Percentiles rank a stretch among this genome's conserved stretches.
Evolutionary conservation across 53 echinoderm and acorn worm genomes (phyloP).

Genomic region (Holothuria scabra): DNA sequence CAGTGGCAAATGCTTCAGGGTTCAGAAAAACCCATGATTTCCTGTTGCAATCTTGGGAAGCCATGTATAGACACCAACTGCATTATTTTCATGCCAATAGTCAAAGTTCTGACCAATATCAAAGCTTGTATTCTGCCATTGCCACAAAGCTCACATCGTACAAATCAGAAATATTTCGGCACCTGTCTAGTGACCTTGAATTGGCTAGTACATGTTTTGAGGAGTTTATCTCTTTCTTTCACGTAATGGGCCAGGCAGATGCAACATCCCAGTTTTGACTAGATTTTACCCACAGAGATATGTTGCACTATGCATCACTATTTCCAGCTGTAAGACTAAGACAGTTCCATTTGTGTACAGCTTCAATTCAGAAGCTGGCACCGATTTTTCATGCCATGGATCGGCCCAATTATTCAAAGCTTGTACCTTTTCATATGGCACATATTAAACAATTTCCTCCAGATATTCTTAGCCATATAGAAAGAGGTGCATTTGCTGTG

Average conservation of each 20-base stretch:
- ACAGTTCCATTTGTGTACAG: background rate
- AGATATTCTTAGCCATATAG: constrained; percentile 36
- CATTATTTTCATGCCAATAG: background rate
- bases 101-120: background rate
- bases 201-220: too few relatives aligned
- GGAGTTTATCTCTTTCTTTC: background rate
- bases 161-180: too few relatives aligned
- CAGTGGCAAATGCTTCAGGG: too few relatives aligned
- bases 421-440: constrained; percentile 43
- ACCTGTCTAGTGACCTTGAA: too few relatives aligned
- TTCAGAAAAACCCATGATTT: too few relatives aligned
- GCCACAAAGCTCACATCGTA: too few relatives aligned
- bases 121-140: background rate
- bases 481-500: constrained; percentile 69
- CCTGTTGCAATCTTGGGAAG: constrained; percentile 34
- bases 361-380: background rate
- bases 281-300: constrained; percentile 50
- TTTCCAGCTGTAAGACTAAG: constrained; percentile 16
- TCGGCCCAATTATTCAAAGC: constrained; percentile 8
- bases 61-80: too few relatives aligned
- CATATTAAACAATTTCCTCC: constrained; percentile 35
- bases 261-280: constrained; percentile 45
- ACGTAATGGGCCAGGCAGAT: constrained; percentile 8
- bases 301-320: constrained; percentile 10
- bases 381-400: constrained; percentile 12